Percentiles rank a stretch among this genome's conserved stretches.
These are phyloP conservation scores for Butorides virescens DNA, from an alignment of 2,113 vertebrate genomes.

Conservation along the genomic window DNA sequence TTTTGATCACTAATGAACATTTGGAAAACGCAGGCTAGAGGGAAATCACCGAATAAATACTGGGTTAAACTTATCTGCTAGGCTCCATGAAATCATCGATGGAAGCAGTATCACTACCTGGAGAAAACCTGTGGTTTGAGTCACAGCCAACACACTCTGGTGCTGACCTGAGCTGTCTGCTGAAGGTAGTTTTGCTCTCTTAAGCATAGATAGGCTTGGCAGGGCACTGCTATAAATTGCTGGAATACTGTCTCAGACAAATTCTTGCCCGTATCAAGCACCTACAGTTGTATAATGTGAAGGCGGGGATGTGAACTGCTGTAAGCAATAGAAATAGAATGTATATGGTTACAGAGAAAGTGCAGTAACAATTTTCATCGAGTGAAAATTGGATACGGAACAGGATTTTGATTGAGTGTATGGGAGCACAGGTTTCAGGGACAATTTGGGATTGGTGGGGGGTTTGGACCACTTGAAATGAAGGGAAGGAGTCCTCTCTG, in stretches of 20 bases:
- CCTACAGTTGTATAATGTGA: background rate
- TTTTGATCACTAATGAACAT: background rate
- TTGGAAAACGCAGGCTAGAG: background rate
- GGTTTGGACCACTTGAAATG: background rate
- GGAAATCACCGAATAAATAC: background rate
- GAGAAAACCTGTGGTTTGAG: background rate
- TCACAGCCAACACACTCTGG: background rate
- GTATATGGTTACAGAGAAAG: background rate
- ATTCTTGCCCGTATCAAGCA: background rate
- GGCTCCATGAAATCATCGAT: background rate
- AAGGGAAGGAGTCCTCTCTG: background rate
- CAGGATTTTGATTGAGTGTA: background rate
- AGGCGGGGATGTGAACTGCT: background rate
- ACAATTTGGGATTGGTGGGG: background rate
- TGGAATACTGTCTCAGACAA: background rate
- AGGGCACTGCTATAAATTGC: background rate
- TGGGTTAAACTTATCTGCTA: background rate
- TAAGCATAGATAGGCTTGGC: background rate
- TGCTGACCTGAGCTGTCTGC: background rate
- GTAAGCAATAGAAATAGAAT: background rate
- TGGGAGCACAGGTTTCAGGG: background rate
- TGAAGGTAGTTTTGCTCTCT: background rate
- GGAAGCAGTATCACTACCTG: background rate
- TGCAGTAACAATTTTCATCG: background rate
- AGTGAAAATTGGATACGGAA: background rate